Percentiles rank a stretch among this genome's conserved stretches.
Conservation (phyloP, 2,113 vertebrate species). For the Megaptera novaeangliae region DNA sequence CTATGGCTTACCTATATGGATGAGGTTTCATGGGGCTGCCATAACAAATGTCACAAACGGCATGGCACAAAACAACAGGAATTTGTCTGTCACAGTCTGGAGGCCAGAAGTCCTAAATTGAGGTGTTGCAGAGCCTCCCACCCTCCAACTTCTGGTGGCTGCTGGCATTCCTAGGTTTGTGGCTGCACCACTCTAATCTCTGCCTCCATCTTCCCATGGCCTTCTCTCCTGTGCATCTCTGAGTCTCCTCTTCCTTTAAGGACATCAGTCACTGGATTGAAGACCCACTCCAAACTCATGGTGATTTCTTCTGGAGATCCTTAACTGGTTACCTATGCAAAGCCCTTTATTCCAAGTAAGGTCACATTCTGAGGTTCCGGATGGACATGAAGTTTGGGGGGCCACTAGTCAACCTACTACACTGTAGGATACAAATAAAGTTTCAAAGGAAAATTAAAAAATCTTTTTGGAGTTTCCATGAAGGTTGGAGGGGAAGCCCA, state of each 20-base stretch:
- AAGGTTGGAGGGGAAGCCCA: neutral
- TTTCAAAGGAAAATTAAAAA: neutral
- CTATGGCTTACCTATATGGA: neutral
- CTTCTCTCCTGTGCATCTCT: neutral
- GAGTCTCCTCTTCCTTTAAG: neutral
- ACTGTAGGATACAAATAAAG: neutral
- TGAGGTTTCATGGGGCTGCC: neutral
- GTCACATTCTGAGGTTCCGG: neutral
- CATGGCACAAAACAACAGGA: neutral
- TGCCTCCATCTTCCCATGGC: neutral
- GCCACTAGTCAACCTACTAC: neutral
- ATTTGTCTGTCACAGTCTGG: neutral
- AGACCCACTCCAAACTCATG: neutral
- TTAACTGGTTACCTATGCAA: neutral
- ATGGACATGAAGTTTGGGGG: neutral
- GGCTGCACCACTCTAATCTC: neutral
- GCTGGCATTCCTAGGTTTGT: neutral
- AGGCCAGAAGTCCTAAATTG: neutral
- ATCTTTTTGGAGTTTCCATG: neutral
- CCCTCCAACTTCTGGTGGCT: neutral
- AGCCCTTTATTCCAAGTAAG: neutral
- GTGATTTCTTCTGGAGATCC: neutral
- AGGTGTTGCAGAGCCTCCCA: neutral
- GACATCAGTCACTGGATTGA: neutral
- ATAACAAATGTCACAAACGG: neutral